Conservation (phyloP, 2,888 invertebrate genomes). For the Agrotis puta region DNA sequence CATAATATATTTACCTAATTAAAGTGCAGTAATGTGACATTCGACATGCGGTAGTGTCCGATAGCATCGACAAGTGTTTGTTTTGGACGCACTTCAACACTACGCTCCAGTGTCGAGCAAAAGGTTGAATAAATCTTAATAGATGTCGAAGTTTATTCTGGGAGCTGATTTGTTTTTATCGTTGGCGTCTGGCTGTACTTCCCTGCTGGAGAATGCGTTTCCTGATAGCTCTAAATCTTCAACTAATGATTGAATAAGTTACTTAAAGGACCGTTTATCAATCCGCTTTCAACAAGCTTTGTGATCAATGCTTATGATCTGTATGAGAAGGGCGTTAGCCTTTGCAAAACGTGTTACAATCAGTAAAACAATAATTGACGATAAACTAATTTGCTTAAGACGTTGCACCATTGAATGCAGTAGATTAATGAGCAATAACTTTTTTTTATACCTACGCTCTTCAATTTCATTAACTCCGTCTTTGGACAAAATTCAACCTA, state of each 20-base stretch:
- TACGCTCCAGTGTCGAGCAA: conserved; percentile 28
- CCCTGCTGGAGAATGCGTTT: background rate
- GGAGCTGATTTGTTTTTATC: conserved; percentile 30
- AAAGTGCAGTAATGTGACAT: conserved; percentile 25
- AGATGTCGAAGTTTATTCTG: conserved; percentile 33
- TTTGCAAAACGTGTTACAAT: too few relatives aligned
- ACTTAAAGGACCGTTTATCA: background rate
- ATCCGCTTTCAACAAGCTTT: too few relatives aligned
- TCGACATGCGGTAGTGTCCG: conserved; percentile 26
- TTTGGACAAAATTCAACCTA: too few relatives aligned
- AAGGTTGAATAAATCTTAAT: conserved; percentile 38
- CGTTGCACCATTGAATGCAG: too few relatives aligned
- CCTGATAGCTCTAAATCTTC: conserved; percentile 15
- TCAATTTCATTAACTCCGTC: too few relatives aligned
- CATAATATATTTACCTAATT: conserved; percentile 18
- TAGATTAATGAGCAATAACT: too few relatives aligned
- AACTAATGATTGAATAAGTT: background rate
- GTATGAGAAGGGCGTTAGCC: too few relatives aligned
- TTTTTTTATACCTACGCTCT: too few relatives aligned
- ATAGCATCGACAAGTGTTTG: conserved; percentile 21
- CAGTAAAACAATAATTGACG: too few relatives aligned
- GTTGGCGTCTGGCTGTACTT: conserved; percentile 34
- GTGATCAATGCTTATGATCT: too few relatives aligned
- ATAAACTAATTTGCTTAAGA: too few relatives aligned
- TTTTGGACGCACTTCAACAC: conserved; percentile 29